phyloP scores from a whole-genome alignment of 2,888 invertebrate species.

The Eristalis tenax region DNA sequence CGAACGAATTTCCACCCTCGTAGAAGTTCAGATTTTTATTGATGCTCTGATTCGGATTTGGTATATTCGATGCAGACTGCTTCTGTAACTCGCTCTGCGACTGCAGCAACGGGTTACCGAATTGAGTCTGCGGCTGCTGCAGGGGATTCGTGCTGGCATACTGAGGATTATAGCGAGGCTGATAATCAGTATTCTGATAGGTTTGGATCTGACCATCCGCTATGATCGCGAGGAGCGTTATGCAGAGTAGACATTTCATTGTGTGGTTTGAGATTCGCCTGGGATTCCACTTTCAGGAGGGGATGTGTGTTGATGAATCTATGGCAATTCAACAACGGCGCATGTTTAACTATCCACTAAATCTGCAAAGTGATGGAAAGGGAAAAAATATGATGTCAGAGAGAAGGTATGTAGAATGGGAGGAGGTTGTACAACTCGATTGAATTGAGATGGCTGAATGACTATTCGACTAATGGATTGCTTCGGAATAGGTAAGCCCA shows the following conservation, averaged over 20 bases:
- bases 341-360: background rate
- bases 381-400: background rate
- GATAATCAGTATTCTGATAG: conserved; percentile 77
- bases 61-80: conserved; percentile 63
- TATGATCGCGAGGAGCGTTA: conserved; percentile 16
- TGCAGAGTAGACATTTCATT: conserved; percentile 37
- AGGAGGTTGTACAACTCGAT: too few relatives aligned
- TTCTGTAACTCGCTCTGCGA: conserved; percentile 75
- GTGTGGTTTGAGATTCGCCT: background rate
- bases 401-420: too few relatives aligned
- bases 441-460: too few relatives aligned
- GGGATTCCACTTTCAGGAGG: background rate
- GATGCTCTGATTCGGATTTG: background rate
- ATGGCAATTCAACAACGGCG: background rate
- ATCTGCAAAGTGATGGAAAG: background rate
- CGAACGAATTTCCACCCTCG: conserved; percentile 56
- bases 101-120: conserved; percentile 76
- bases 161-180: conserved; percentile 78
- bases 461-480: too few relatives aligned
- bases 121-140: conserved; percentile 74
- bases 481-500: too few relatives aligned
- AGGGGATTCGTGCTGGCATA: conserved; percentile 76
- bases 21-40: conserved; percentile 32
- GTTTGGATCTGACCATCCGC: conserved; percentile 37
- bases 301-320: background rate